Evolutionary conservation across 53 echinoderm and acorn worm species (phyloP).

Genomic region (Crossaster papposus): DNA sequence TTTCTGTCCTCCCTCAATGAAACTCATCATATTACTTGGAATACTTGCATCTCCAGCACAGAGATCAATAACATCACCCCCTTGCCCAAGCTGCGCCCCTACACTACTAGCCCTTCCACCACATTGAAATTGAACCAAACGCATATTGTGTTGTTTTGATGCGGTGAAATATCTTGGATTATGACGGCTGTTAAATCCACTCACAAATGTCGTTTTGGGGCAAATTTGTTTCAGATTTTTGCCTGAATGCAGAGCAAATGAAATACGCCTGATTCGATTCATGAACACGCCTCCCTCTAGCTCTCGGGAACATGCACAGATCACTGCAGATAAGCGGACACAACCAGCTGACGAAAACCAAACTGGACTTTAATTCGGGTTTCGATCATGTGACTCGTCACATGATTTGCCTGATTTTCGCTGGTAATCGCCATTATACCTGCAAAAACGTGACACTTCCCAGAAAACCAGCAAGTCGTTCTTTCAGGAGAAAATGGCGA

Average conservation of each 20-base stretch:
- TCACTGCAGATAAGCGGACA: too few species aligned
- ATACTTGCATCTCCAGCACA: constrained; percentile 65
- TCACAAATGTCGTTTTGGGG: neutral
- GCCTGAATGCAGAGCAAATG: neutral
- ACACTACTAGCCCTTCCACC: constrained; percentile 55
- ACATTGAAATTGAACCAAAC: constrained; percentile 82
- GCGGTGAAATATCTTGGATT: neutral
- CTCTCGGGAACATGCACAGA: neutral
- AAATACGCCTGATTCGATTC: neutral
- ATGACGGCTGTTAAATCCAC: neutral
- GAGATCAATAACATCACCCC: constrained; percentile 89
- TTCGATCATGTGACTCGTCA: constrained; percentile 35
- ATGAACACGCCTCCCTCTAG: neutral
- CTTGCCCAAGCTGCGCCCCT: constrained; percentile 77
- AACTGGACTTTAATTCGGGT: neutral
- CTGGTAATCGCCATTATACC: neutral
- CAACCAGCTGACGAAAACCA: too few species aligned
- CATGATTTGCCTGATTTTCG: constrained; percentile 20
- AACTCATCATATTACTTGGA: constrained; percentile 68
- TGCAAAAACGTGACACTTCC: neutral
- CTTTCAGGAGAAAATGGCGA: constrained; percentile 27
- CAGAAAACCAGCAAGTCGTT: neutral
- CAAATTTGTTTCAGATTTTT: neutral
- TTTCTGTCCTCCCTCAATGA: constrained; percentile 75
- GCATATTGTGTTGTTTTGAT: constrained; percentile 63